Evolutionary conservation across 2,113 vertebrate genomes (phyloP).

Genomic region (Barnardius zonarius): DNA sequence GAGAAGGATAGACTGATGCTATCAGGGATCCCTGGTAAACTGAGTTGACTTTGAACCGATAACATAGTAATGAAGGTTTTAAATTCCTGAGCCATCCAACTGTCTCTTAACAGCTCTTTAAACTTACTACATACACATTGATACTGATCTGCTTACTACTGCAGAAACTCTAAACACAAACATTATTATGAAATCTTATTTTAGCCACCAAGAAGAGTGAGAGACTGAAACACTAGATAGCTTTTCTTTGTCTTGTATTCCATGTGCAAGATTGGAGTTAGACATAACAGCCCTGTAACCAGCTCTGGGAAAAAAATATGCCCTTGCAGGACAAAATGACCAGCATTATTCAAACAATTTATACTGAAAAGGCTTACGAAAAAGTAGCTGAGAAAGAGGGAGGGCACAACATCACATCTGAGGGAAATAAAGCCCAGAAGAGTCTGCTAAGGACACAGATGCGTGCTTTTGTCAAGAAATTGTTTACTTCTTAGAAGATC

Average conservation of each 20-base stretch:
- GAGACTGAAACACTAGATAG: background rate
- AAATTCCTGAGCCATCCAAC: slow-evolving; percentile 49
- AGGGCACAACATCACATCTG: background rate
- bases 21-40: slow-evolving; percentile 26
- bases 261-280: background rate
- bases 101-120: slow-evolving; percentile 52
- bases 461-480: background rate
- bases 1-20: slow-evolving; percentile 27
- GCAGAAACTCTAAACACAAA: slow-evolving; percentile 67
- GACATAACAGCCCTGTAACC: slow-evolving; percentile 1
- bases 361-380: background rate
- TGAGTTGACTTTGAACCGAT: slow-evolving; percentile 42
- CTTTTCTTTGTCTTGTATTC: slow-evolving; percentile 16
- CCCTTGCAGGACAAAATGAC: background rate
- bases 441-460: background rate
- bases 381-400: background rate
- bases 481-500: background rate
- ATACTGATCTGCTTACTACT: slow-evolving; percentile 63
- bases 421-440: background rate
- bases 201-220: background rate
- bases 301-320: background rate
- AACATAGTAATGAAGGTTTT: slow-evolving; percentile 51
- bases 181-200: slow-evolving; percentile 42
- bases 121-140: slow-evolving; percentile 32
- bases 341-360: background rate